Evolutionary conservation across 2,797 vertebrate species (phyloP).

Genomic region (Heteromormyrus szaboi): DNA sequence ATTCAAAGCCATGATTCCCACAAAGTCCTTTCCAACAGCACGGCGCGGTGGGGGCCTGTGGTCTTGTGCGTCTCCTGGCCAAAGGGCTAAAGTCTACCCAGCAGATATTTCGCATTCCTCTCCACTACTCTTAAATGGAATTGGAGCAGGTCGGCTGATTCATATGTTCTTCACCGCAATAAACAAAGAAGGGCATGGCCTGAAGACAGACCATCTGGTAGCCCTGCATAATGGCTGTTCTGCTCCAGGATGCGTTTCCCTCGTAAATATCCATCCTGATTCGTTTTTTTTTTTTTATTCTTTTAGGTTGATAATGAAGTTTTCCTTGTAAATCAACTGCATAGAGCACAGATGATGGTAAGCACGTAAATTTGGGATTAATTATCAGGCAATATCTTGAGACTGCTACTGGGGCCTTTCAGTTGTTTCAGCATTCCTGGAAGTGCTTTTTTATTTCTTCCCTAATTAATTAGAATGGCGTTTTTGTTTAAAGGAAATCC

Average conservation of each 20-base stretch:
- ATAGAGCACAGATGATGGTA: background rate
- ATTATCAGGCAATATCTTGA: conserved; percentile 3
- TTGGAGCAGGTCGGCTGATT: background rate
- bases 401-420: background rate
- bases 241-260: background rate
- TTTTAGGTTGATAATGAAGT: background rate
- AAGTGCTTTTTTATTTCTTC: conserved; percentile 4
- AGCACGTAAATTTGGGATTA: background rate
- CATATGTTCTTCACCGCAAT: background rate
- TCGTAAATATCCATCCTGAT: background rate
- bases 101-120: conserved; percentile 14
- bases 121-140: background rate
- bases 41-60: background rate
- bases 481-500: conserved; percentile 15
- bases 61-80: background rate
- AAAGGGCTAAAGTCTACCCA: background rate
- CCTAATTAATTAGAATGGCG: conserved; percentile 10
- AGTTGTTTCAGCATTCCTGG: background rate
- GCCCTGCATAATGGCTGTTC: background rate
- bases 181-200: background rate
- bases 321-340: background rate
- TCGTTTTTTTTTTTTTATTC: background rate
- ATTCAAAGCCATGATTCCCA: background rate
- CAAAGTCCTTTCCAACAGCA: background rate
- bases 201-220: background rate